phyloP scores from a whole-genome alignment of 2,113 vertebrate species.

The Corythornis vintsioides region DNA sequence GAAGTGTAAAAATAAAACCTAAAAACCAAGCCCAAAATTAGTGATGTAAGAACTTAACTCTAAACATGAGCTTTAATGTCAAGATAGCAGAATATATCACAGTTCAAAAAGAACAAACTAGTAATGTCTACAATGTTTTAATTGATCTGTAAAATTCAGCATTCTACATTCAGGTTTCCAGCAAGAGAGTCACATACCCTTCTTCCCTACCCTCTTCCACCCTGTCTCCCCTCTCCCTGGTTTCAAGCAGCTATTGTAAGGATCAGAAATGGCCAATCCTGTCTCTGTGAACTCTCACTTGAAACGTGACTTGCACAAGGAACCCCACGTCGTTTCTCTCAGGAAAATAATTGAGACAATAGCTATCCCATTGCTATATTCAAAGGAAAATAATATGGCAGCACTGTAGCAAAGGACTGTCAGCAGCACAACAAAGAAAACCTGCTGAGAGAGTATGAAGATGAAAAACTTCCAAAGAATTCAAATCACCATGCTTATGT shows the following conservation, averaged over 20 bases:
- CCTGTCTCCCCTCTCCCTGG: not conserved
- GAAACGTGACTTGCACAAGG: not conserved
- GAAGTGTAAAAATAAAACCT: not conserved
- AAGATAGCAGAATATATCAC: not conserved
- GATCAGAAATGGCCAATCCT: not conserved
- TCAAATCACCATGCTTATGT: not conserved
- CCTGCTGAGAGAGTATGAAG: slow-evolving; percentile 40
- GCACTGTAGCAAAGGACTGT: not conserved
- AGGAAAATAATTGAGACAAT: slow-evolving; percentile 41
- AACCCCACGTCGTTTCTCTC: not conserved
- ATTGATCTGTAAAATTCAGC: not conserved
- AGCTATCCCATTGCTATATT: not conserved
- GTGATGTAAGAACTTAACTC: not conserved
- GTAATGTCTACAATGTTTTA: not conserved
- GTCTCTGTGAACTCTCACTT: not conserved
- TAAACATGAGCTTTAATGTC: not conserved
- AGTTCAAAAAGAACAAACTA: not conserved
- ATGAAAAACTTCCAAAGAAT: slow-evolving; percentile 41
- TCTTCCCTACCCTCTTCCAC: not conserved
- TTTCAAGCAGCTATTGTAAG: not conserved
- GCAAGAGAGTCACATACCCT: not conserved
- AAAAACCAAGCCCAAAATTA: not conserved
- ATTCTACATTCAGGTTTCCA: not conserved
- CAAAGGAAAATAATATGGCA: slow-evolving; percentile 8
- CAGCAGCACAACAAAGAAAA: slow-evolving; percentile 34